phyloP scores from a whole-genome alignment of 2,797 vertebrate species.

The Cuculus canorus region DNA sequence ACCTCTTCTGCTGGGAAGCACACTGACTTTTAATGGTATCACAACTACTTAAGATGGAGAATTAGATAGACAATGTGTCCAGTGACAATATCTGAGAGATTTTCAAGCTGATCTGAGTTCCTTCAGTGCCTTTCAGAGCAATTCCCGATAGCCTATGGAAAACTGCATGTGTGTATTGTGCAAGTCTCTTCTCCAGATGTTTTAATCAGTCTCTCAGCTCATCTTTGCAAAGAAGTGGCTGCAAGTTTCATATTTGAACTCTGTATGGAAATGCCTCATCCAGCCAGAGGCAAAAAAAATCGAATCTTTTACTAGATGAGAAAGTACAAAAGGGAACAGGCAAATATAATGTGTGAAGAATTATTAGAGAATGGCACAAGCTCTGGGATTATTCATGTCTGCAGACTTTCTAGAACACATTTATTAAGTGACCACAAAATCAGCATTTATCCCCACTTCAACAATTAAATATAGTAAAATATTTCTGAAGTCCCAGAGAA shows the following conservation, averaged over 20 bases:
- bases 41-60: not conserved
- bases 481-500: constrained; percentile 55
- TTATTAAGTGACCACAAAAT: not conserved
- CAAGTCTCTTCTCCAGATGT: not conserved
- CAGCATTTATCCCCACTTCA: not conserved
- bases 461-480: constrained; percentile 31
- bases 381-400: not conserved
- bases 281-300: not conserved
- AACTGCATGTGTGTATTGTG: not conserved
- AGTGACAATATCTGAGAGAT: not conserved
- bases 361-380: not conserved
- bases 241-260: not conserved
- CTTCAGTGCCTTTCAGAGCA: not conserved
- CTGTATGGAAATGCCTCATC: not conserved
- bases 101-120: not conserved
- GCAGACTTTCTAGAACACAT: not conserved
- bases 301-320: not conserved
- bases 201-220: not conserved
- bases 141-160: not conserved
- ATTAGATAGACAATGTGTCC: not conserved
- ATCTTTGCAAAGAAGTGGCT: not conserved
- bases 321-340: not conserved
- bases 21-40: constrained; percentile 26
- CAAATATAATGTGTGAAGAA: not conserved
- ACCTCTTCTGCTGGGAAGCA: constrained; percentile 20